Evolutionary conservation across 2,797 vertebrate species (phyloP), one percentile per base, ranked within the genome.

Genomic region (Neopelma chrysocephalum): DNA sequence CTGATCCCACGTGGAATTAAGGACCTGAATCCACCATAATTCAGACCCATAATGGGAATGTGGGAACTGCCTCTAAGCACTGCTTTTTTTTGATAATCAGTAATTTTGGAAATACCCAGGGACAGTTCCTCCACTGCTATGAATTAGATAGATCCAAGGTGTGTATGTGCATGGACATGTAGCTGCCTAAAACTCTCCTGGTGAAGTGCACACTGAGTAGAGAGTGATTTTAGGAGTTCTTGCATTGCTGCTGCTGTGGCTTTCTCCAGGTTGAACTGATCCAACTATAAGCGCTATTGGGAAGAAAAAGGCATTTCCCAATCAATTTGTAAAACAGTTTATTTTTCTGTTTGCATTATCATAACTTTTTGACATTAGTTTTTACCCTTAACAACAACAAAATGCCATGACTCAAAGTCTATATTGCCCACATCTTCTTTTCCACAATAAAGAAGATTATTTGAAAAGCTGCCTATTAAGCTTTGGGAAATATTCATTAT

Each of bases 141-240:
- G 56, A 73, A 13, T 6, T 45, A 43, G 4, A 12, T 5, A 6
- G n/a, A 81, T 60, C 36, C 36, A 64, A 50, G n/a, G 36, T 32
- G 11, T 6, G 0, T 16, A 12, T 11, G 12, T 79, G 38, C 18
- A 9, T 10, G 12, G 61, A 70, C 83, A 48, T 56, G 10, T 8
- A 57, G 40, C 14, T 58, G 47, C 87, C 42, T 72, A 42, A 43
- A 80, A n/a, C 23, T 54, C 32, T 3, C 42, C 15, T 73, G 22
- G 25, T 51, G 85, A 88, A 17, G 38, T 45, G 56, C 31, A 70
- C 2, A 12, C 0, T 0, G 1, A 56, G 32, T 21, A 31, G 13
- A n/a, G 27, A n/a, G 18, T 56, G 42, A 47, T 81, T 48, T 68
- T 42, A 36, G 38, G 40, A 75, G 42, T 21, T 9, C 54, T 82